Percentiles rank a stretch among this genome's conserved stretches.
Conservation (phyloP, 2,888 invertebrate genomes). For the Omphaloscelis lunosa region DNA sequence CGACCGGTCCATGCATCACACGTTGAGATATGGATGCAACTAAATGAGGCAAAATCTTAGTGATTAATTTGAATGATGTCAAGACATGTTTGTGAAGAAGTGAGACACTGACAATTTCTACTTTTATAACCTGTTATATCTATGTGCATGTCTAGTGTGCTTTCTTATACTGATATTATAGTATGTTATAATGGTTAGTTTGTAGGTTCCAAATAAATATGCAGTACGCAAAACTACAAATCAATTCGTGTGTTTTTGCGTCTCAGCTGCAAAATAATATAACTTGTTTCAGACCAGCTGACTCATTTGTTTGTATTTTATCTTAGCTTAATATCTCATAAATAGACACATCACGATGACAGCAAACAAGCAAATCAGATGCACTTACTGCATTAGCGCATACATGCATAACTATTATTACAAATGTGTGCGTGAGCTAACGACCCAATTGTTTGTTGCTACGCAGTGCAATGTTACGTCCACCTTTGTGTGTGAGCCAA, state of each 20-base stretch:
- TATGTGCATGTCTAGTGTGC: not conserved
- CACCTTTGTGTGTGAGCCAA: conserved; percentile 42
- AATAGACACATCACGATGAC: conserved; percentile 55
- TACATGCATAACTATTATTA: conserved; percentile 47
- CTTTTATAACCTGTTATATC: not conserved
- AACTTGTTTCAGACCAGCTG: conserved; percentile 17
- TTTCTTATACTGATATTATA: not conserved
- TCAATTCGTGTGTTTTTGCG: conserved; percentile 13
- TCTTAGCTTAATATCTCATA: conserved; percentile 42
- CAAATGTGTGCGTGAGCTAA: conserved; percentile 41
- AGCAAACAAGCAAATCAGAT: conserved; percentile 57
- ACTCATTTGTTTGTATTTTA: conserved; percentile 51
- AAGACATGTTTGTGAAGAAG: conserved; percentile 1
- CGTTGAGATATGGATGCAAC: conserved; percentile 56
- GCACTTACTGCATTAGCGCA: conserved; percentile 51
- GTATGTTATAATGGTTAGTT: not conserved
- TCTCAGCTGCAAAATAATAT: not conserved
- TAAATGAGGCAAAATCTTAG: conserved; percentile 51
- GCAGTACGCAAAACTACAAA: conserved; percentile 1
- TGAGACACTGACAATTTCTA: conserved; percentile 1
- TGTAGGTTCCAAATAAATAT: not conserved
- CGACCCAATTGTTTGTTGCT: conserved; percentile 61
- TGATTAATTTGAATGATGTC: conserved; percentile 27
- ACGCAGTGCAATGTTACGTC: conserved; percentile 29
- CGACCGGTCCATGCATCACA: conserved; percentile 68